Conservation (phyloP, 2,113 vertebrate species). For the Colaptes auratus region DNA sequence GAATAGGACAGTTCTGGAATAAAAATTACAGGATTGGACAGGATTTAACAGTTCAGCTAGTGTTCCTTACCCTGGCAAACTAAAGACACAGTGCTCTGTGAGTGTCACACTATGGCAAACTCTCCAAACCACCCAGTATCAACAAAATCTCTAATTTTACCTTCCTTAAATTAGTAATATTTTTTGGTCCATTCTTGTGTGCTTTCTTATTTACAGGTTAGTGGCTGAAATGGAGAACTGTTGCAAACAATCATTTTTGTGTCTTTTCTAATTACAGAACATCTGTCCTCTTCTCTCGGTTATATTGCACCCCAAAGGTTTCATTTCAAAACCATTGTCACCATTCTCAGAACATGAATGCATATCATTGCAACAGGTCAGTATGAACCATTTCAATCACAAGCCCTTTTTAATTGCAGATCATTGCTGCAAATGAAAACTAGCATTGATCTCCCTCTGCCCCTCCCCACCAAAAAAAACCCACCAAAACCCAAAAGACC, state of each 20-base stretch:
- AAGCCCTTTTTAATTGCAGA: not conserved
- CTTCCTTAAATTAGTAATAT: not conserved
- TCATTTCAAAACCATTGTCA: not conserved
- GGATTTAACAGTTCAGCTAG: not conserved
- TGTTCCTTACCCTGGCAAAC: not conserved
- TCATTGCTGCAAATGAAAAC: not conserved
- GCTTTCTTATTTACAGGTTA: not conserved
- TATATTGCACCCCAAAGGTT: not conserved
- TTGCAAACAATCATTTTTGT: not conserved
- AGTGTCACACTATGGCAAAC: not conserved
- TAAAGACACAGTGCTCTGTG: not conserved
- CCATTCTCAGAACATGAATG: not conserved
- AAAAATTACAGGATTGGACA: not conserved
- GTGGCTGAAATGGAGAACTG: not conserved
- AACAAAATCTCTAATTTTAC: not conserved
- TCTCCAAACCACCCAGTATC: not conserved
- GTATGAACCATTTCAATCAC: not conserved
- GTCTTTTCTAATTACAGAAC: not conserved
- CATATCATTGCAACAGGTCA: not conserved
- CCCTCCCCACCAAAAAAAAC: not conserved
- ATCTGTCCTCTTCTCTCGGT: not conserved
- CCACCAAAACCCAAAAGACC: not conserved
- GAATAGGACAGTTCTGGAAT: not conserved
- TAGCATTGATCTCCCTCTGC: not conserved
- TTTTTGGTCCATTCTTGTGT: not conserved